phyloP scores from a whole-genome alignment of 2,113 vertebrate species.

The Cinclus cinclus region DNA sequence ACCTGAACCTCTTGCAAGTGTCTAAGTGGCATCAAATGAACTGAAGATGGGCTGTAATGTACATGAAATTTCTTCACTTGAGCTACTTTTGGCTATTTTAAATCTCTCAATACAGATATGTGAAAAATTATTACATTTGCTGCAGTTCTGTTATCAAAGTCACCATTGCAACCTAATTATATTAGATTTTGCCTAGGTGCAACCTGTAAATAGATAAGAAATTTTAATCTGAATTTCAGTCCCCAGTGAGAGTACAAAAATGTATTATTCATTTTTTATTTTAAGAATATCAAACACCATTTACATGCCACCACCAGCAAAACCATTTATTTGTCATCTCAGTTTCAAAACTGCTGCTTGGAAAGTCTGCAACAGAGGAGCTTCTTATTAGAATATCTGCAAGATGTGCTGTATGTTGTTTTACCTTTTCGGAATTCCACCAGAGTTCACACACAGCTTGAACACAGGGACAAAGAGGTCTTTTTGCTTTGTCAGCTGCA shows the following conservation, averaged over 20 bases:
- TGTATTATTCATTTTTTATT: slow-evolving; percentile 4
- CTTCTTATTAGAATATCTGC: slow-evolving; percentile 49
- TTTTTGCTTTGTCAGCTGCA: slow-evolving; percentile 35
- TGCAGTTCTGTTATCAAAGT: not conserved
- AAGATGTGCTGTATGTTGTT: slow-evolving; percentile 16
- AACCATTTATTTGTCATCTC: not conserved
- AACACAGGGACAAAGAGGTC: slow-evolving; percentile 3
- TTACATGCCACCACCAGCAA: not conserved
- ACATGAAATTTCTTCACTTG: not conserved
- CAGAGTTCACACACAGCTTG: not conserved
- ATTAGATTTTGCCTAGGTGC: not conserved
- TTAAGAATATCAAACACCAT: not conserved
- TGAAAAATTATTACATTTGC: slow-evolving; percentile 25
- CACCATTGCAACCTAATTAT: not conserved
- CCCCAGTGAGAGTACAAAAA: not conserved
- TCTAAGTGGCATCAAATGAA: not conserved
- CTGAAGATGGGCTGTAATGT: not conserved
- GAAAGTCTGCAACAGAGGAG: not conserved
- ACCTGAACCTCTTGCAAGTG: not conserved
- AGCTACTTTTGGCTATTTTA: not conserved
- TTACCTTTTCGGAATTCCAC: slow-evolving; percentile 35
- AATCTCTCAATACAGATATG: not conserved
- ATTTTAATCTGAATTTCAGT: slow-evolving; percentile 26
- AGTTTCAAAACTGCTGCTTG: not conserved
- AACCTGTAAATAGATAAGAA: slow-evolving; percentile 24